Base-by-base conservation (phyloP, 2,797 vertebrate species). In the Oophaga sylvatica region DNA sequence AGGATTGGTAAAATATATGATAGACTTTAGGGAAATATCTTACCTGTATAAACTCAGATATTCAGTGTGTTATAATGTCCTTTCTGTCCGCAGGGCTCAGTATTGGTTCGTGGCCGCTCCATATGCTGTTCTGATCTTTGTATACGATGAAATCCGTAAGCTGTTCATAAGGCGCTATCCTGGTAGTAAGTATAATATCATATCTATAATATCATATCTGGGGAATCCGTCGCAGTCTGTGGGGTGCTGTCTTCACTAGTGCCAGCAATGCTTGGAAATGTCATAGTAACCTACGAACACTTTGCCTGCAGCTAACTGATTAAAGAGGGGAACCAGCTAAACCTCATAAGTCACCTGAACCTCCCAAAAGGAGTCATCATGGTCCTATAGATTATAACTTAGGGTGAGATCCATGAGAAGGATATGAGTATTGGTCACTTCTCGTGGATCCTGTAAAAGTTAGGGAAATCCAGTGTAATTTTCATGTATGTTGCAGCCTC, bases 71-170 rank as follows among this genome's bases (percentile, higher is more conserved):
- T 75, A 26, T 81, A 45, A 67, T 10, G 2, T 81, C 62, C 2
- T 20, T 22, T 59, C 79, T 75, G 35, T 1, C 31, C 41, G 56
- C 88, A 96, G 95, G 91, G 79, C 90, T 79, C 95, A 95, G 87
- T 96, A 95, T 8, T 96, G 95, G 95, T 95, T 96, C 88, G 93
- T 95, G 87, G 91, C 94, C 73, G 73, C 93, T 0, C 94, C 95
- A 0, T 93, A 91, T 0, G 95, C 94, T 67, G 70, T 95, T 88
- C 86, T 96, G 87, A 96, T 96, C 29, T 95, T 95, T 93, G 92
- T 95, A 1, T 95, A 96, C 0, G 95, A 96, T 1, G 95, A 96
- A 91, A 83, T 94, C 20, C 92, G 95, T 26, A 96, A 96, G 88
- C 89, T 96, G 80, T 65, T 95, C 53, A 95, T 96, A 92, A 93